Evolutionary conservation across 2,113 vertebrate genomes (phyloP).

Genomic region (Astur gentilis): DNA sequence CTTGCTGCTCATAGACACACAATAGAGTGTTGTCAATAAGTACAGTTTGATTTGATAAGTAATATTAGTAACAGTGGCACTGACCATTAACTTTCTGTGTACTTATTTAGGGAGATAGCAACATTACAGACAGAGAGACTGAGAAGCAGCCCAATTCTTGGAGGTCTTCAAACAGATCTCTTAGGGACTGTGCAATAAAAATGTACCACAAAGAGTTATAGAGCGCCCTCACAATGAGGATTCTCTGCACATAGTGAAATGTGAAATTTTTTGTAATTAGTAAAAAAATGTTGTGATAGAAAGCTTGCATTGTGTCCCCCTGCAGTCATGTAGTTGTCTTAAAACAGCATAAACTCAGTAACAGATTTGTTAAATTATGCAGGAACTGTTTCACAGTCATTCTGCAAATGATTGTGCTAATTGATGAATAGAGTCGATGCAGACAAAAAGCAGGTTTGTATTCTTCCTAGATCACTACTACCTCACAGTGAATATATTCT

Average conservation of each 20-base stretch:
- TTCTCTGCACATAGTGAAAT: not conserved
- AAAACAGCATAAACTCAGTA: not conserved
- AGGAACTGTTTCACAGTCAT: not conserved
- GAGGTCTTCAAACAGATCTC: not conserved
- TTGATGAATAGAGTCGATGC: not conserved
- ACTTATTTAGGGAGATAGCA: not conserved
- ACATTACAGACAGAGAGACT: not conserved
- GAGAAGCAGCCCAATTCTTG: not conserved
- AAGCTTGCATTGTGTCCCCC: not conserved
- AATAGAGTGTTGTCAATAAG: not conserved
- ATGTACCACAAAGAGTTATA: not conserved
- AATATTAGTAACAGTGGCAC: not conserved
- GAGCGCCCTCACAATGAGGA: not conserved
- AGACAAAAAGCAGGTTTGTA: not conserved
- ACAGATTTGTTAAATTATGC: not conserved
- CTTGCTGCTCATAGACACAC: not conserved
- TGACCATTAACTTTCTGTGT: not conserved
- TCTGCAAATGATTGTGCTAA: not conserved
- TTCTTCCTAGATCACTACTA: not conserved
- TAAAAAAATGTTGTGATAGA: not conserved
- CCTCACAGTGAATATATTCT: not conserved
- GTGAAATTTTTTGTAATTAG: fast-evolving
- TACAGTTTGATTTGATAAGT: not conserved
- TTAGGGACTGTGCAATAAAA: not conserved
- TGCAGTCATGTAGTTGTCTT: not conserved